phyloP scores from a whole-genome alignment of 2,797 vertebrate species.

The Monodelphis domestica region DNA sequence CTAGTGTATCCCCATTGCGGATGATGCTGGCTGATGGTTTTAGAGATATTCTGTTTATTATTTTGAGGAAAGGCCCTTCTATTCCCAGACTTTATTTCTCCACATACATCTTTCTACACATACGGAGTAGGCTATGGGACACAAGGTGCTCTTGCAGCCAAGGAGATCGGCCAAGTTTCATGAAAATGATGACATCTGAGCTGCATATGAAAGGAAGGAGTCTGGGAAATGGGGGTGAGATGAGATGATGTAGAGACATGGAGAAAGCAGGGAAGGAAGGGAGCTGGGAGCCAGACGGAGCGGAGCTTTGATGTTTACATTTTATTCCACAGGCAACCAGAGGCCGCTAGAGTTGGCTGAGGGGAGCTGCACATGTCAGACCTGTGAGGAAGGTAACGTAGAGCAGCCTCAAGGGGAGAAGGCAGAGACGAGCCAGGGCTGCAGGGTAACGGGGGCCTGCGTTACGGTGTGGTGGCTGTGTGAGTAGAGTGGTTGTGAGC shows the following conservation, averaged over 20 bases:
- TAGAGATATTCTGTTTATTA: no score
- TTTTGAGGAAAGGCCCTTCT: no score
- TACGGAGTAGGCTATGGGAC: neutral
- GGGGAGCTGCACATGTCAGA: neutral
- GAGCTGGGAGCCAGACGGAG: fast-evolving
- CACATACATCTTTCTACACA: neutral
- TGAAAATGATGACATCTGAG: neutral
- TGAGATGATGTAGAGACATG: neutral
- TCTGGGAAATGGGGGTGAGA: neutral
- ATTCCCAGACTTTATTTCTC: no score
- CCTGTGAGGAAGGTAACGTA: neutral
- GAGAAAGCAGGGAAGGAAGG: fast-evolving
- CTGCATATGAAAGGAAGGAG: no score
- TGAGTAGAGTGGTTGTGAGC: neutral
- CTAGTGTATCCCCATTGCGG: no score
- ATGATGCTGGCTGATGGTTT: no score
- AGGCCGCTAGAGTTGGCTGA: neutral
- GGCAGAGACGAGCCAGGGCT: no score
- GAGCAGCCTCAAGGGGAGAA: neutral
- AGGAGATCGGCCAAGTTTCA: neutral
- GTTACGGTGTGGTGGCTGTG: no score
- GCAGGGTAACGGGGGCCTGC: no score
- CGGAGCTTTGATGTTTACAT: neutral
- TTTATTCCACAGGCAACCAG: neutral
- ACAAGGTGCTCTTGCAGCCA: neutral